Conservation (phyloP, 1,140 invertebrate species). For the Coelopa frigida region DNA sequence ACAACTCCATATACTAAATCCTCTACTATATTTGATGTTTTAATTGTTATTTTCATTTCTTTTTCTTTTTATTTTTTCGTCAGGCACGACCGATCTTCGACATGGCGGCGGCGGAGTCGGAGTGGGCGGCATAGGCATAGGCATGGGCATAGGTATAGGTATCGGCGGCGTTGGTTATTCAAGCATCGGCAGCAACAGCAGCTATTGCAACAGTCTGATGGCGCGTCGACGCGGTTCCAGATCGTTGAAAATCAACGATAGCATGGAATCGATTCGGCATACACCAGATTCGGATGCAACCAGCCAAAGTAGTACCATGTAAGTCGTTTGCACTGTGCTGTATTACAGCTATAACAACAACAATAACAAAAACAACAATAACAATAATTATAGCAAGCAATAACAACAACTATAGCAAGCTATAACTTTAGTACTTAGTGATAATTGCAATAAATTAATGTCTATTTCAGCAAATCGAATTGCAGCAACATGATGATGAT, state of each 20-base stretch:
- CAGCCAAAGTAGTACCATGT: conserved; percentile 20
- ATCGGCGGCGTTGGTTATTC: conserved; percentile 8
- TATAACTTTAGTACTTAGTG: conserved; percentile 3
- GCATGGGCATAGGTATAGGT: conserved; percentile 3
- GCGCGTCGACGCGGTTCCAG: conserved; percentile 20
- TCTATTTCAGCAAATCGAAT: conserved; percentile 8
- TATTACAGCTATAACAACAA: background rate
- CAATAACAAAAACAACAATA: background rate
- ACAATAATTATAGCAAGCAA: conserved; percentile 1
- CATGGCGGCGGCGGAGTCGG: conserved; percentile 24
- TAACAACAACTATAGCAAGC: background rate
- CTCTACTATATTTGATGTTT: background rate
- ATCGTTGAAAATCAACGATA: conserved; percentile 23
- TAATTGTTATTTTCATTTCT: background rate
- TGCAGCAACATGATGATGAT: conserved; percentile 1
- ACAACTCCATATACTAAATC: background rate
- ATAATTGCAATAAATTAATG: background rate
- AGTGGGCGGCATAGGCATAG: conserved; percentile 13
- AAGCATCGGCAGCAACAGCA: conserved; percentile 10
- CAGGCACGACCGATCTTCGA: conserved; percentile 38
- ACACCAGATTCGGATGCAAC: conserved; percentile 19
- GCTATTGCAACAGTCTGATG: conserved; percentile 20
- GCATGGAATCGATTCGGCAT: conserved; percentile 22
- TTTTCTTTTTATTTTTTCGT: conserved; percentile 4
- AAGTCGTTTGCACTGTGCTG: conserved; percentile 4